Evolutionary conservation across 2,113 vertebrate species (phyloP), one percentile per base, ranked within the genome.

Genomic region (Grus americana): DNA sequence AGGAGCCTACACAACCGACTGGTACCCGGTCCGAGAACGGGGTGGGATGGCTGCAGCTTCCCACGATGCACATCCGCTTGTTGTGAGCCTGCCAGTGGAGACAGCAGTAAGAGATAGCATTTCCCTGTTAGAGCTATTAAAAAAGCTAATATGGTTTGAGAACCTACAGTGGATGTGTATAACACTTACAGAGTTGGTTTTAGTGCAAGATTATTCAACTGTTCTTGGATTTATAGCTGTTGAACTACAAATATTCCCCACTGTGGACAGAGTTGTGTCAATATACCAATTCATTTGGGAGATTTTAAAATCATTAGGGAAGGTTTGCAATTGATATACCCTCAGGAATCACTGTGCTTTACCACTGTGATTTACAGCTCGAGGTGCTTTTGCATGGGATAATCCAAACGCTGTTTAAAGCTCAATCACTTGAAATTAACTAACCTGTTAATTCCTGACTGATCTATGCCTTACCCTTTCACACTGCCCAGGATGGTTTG

Each of bases 281-380:
- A 97, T 97, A 97, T 32, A 94, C 88, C 86, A 79, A 97, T 98
- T 97, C 97, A 97, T 97, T 97, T 96, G 97, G 90, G 94, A 98
- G 94, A 95, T 97, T 93, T 97, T 93, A 91, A 97, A 97, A 97
- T 97, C 97, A 97, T 97, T 98, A 98, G 90, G 83, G 96, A 98
- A 95, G 93, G 81, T 91, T 96, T 97, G 83, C 57, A 75, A 90
- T 94, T 90, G 23, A 93, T 95, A 94, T 81, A 89, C 95, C 92
- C 79, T 79, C 76, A 96, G 92, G 96, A 94, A 91, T 95, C 67
- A 84, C 75, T 94, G 87, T 94, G 67, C 85, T 97, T 97, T 96
- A 94, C 91, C 92, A 95, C 92, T 85, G 95, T 97, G 92, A 98
- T 97, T 98, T 98, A 96, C 90, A 93, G 47, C 79, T 92, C 73